Percentiles rank a stretch among this genome's conserved stretches.
These are phyloP conservation scores for Pomacea maculata DNA, from an alignment of 1,140 invertebrate genomes.

Conservation along the genomic window DNA sequence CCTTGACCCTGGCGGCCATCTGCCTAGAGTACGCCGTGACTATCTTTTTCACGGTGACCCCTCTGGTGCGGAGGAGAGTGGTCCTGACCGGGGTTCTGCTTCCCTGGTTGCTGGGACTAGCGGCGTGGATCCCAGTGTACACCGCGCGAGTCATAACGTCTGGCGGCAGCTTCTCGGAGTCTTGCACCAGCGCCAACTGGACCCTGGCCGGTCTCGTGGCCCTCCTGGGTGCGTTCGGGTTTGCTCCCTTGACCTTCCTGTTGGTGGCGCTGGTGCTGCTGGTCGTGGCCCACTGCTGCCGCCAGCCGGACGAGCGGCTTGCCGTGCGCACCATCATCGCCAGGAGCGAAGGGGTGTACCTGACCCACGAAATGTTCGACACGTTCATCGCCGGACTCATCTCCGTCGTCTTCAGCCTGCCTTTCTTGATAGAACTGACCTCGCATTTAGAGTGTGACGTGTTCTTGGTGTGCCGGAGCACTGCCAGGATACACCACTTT, in stretches of 20 bases:
- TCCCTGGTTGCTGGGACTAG: conserved; percentile 3
- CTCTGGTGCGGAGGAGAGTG: neutral
- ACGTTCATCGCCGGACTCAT: conserved; percentile 17
- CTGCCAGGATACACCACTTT: neutral
- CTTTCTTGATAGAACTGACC: conserved; percentile 13
- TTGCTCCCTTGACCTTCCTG: neutral
- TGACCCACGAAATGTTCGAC: conserved; percentile 19
- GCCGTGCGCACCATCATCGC: conserved; percentile 24
- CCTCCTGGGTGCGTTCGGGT: conserved; percentile 5
- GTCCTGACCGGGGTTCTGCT: neutral
- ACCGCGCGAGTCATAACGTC: neutral
- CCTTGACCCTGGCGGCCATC: conserved; percentile 13
- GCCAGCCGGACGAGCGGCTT: conserved; percentile 9
- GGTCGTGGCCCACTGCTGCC: conserved; percentile 2
- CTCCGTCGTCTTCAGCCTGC: conserved; percentile 11
- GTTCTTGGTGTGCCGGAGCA: neutral
- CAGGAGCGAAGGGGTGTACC: conserved; percentile 17
- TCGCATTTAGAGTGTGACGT: conserved; percentile 4
- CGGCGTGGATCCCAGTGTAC: conserved; percentile 8
- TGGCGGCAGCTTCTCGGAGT: neutral
- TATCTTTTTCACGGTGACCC: conserved; percentile 3
- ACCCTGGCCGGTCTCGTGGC: neutral
- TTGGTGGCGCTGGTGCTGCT: neutral
- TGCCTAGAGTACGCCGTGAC: conserved; percentile 12
- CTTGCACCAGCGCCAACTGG: neutral